Evolutionary conservation across 2,888 invertebrate species (phyloP).

Genomic region (Julus scanicus): DNA sequence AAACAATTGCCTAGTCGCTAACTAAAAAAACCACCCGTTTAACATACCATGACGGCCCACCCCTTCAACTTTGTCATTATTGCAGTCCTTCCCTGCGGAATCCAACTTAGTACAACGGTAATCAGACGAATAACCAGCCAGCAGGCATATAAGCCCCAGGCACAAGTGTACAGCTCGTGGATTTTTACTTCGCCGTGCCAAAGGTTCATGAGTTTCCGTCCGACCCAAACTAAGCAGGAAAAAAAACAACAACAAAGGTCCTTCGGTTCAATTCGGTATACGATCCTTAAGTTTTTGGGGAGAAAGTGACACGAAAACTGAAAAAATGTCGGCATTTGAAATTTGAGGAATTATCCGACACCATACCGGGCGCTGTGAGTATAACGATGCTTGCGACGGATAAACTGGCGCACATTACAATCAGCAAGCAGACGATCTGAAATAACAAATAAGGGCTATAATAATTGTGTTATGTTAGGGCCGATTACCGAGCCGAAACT

Average conservation of each 20-base stretch:
- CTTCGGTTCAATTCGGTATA: no score
- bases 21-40: background rate
- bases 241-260: no score
- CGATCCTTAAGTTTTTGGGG: no score
- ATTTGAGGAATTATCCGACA: background rate
- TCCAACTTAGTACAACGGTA: constrained; percentile 84
- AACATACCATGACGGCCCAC: constrained; percentile 65
- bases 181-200: constrained; percentile 81
- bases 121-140: constrained; percentile 90
- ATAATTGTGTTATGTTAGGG: background rate
- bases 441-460: constrained; percentile 57
- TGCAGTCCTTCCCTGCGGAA: constrained; percentile 85
- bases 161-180: constrained; percentile 96
- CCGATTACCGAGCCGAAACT: background rate
- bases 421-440: constrained; percentile 72
- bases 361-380: constrained; percentile 80
- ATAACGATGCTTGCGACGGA: constrained; percentile 85
- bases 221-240: constrained; percentile 77
- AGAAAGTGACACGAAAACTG: background rate
- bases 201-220: constrained; percentile 86
- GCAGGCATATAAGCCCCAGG: constrained; percentile 93
- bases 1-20: background rate
- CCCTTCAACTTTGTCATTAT: constrained; percentile 62
- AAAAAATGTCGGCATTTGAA: background rate
- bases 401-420: constrained; percentile 84